Evolutionary conservation across 2,888 invertebrate genomes (phyloP).

Genomic region (Andrena chrysosceles): DNA sequence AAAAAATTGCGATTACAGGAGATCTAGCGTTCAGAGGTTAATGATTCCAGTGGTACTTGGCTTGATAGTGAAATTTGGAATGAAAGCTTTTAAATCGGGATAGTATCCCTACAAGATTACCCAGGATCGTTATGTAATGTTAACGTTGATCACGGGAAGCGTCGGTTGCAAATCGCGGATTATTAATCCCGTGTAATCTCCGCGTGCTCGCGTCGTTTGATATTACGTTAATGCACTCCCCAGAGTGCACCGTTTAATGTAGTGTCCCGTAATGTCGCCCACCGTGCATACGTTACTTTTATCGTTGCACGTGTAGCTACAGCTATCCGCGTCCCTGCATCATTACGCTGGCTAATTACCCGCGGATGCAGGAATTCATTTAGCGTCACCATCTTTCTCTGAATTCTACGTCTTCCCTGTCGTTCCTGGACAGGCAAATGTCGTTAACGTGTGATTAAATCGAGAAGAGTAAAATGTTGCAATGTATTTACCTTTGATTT

Average conservation of each 20-base stretch:
- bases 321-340: conserved; percentile 10
- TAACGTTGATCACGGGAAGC: conserved; percentile 8
- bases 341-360: conserved; percentile 20
- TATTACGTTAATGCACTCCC: conserved; percentile 17
- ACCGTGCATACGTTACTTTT: conserved; percentile 18
- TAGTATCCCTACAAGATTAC: not conserved
- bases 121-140: not conserved
- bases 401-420: not conserved
- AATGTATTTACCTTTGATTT: too few relatives aligned
- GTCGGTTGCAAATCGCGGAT: conserved; percentile 10
- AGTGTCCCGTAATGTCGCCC: not conserved
- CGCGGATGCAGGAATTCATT: conserved; percentile 1
- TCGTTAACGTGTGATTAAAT: not conserved
- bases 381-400: not conserved
- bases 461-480: not conserved
- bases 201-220: conserved; percentile 10
- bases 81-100: not conserved
- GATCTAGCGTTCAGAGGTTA: too few relatives aligned
- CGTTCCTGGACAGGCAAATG: not conserved
- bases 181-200: conserved; percentile 24
- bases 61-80: too few relatives aligned
- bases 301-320: conserved; percentile 1
- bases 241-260: conserved; percentile 2
- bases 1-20: too few relatives aligned
- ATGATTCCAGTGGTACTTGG: too few relatives aligned